Conservation (phyloP, 2,888 invertebrate species). For the Caenorhabditis sinica region DNA sequence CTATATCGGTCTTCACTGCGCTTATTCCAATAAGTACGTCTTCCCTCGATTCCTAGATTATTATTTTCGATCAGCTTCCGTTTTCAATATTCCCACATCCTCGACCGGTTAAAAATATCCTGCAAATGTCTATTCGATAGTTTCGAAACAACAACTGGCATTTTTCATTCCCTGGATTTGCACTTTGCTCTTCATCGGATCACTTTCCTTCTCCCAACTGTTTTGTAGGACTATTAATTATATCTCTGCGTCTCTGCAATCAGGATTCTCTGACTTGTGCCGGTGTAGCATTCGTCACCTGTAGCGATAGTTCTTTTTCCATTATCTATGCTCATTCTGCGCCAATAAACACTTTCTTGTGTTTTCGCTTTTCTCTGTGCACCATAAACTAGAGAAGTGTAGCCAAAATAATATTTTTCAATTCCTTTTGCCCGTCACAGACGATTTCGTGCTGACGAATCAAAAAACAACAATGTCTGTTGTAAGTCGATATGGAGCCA, state of each 20-base stretch:
- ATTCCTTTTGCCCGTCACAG: not conserved
- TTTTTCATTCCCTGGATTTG: conserved; percentile 16
- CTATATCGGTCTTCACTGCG: no score
- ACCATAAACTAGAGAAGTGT: conserved; percentile 28
- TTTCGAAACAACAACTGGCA: conserved; percentile 20
- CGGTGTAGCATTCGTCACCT: conserved; percentile 25
- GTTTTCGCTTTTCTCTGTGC: conserved; percentile 31
- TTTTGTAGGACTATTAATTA: conserved; percentile 20
- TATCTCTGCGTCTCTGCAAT: conserved; percentile 23
- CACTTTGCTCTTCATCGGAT: conserved; percentile 30
- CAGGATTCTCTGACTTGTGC: conserved; percentile 42
- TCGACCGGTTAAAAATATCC: not conserved
- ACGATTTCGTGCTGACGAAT: conserved; percentile 31
- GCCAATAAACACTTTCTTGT: conserved; percentile 21
- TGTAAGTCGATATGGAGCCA: conserved; percentile 57
- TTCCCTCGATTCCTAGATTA: no score
- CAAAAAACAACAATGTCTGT: conserved; percentile 51
- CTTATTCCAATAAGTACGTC: no score
- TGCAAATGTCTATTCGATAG: not conserved
- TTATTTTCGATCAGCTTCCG: no score
- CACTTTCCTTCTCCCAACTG: conserved; percentile 1
- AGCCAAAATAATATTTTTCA: conserved; percentile 21
- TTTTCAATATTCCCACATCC: no score
- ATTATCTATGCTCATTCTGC: conserved; percentile 26
- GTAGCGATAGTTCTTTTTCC: conserved; percentile 19